phyloP scores from a whole-genome alignment of 2,888 invertebrate genomes.

The Anthophora plumipes region DNA sequence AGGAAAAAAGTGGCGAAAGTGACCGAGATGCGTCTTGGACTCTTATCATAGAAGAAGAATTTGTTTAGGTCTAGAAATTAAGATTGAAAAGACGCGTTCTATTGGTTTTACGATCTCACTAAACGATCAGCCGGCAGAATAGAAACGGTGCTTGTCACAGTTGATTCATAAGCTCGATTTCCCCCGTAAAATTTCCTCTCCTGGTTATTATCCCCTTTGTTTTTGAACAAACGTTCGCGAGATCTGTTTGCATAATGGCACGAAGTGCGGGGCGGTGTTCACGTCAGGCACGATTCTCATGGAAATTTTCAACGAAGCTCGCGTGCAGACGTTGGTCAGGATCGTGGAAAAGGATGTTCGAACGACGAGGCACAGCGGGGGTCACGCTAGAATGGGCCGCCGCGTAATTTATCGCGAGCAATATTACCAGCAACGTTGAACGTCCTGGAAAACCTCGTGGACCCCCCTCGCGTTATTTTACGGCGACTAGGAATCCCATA shows the following conservation, averaged over 20 bases:
- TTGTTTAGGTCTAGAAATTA: too few species aligned
- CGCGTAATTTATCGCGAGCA: slow-evolving; percentile 67
- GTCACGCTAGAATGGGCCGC: slow-evolving; percentile 14
- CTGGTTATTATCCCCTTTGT: neutral
- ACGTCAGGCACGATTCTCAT: slow-evolving; percentile 49
- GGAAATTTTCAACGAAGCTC: slow-evolving; percentile 62
- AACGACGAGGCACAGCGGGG: neutral
- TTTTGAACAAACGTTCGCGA: slow-evolving; percentile 26
- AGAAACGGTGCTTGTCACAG: neutral
- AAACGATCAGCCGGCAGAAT: too few species aligned
- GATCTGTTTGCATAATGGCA: slow-evolving; percentile 24
- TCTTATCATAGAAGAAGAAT: too few species aligned
- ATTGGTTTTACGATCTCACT: too few species aligned
- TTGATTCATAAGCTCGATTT: neutral
- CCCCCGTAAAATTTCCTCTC: neutral
- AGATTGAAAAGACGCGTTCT: too few species aligned
- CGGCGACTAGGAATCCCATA: slow-evolving; percentile 36
- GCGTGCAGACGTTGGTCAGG: slow-evolving; percentile 39
- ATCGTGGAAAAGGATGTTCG: slow-evolving; percentile 41
- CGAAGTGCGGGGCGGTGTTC: slow-evolving; percentile 13
- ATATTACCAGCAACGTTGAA: slow-evolving; percentile 59
- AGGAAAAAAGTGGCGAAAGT: too few species aligned
- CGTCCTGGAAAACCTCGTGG: slow-evolving; percentile 42
- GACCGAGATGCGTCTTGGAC: too few species aligned
- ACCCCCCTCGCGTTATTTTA: slow-evolving; percentile 55